Evolutionary conservation across 2,888 invertebrate species (phyloP), one percentile per base, ranked within the genome.

Genomic region (Criorhina ranunculi): DNA sequence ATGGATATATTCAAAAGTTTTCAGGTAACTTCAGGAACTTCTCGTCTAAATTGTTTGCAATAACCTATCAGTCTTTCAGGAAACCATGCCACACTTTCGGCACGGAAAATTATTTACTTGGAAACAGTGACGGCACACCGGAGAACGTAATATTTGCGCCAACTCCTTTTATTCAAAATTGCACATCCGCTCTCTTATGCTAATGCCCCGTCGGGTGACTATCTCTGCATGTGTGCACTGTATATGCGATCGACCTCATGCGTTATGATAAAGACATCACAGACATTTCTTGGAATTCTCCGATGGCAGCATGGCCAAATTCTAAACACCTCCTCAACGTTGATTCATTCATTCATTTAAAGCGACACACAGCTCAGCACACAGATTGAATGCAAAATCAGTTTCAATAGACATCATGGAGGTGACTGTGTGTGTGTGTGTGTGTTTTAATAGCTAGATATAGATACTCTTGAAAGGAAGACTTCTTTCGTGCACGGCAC

Each of bases 121-220:
- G 9, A 69, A 24, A 15, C 35, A n/a, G 59, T 24, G 57, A 59
- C 46, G 35, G 33, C 19, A 46, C 59, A 19, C 3, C 24, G 8
- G 19, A n/a, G 19, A 44, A 44, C 33, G 55, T 24, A 31, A 46
- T 35, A 37, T 70, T 29, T 35, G 46, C 75, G 46, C 64, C 75
- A 46, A 64, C 66, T 75, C 35, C 55, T 59, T 57, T 73, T 66
- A 64, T 60, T 60, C 53, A 72, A 83, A 82, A 78, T 60, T 79
- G 79, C 79, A 79, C 83, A 83, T 83, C 83, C 83, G 83, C 83
- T 83, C 79, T 79, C 67, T 73, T 83, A 83, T 83, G 83, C 83
- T 79, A 83, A 83, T 79, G 60, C 29, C 59, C 57, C 53, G 24
- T 24, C 44, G 44, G 46, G 33, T 42, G 35, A 46, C 55, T 76